Conservation (phyloP, 2,797 vertebrate genomes). For the Oceanodroma leucorhoa region DNA sequence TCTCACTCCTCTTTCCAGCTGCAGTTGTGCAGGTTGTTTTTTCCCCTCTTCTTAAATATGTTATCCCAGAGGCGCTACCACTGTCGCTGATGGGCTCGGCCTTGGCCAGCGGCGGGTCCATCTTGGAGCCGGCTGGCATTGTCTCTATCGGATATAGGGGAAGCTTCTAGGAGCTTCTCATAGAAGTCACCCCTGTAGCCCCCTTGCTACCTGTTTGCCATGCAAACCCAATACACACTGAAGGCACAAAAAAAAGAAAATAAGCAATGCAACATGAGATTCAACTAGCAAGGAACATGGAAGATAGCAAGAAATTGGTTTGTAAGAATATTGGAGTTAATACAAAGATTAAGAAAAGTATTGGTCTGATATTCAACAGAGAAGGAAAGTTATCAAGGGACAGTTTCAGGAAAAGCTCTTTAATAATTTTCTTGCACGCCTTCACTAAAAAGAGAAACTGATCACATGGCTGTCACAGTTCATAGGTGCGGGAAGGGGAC, state of each 20-base stretch:
- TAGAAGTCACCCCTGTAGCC: neutral
- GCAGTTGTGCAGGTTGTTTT: too few species aligned
- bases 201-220: neutral
- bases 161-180: neutral
- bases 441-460: neutral
- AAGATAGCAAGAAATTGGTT: neutral
- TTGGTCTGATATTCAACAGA: neutral
- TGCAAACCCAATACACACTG: neutral
- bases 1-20: neutral
- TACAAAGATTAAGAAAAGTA: neutral
- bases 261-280: neutral
- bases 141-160: rapidly evolving
- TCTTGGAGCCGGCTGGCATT: neutral
- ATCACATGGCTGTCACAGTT: neutral
- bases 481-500: neutral
- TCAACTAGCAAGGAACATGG: neutral
- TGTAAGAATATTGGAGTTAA: neutral
- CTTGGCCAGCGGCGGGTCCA: neutral
- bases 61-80: neutral
- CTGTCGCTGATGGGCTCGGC: rapidly evolving
- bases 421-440: neutral
- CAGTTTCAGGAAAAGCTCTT: neutral
- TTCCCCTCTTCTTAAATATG: neutral
- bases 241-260: neutral
- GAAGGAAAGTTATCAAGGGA: neutral